Base-by-base conservation (phyloP, 2,888 invertebrate species). In the Orthosia incerta region DNA sequence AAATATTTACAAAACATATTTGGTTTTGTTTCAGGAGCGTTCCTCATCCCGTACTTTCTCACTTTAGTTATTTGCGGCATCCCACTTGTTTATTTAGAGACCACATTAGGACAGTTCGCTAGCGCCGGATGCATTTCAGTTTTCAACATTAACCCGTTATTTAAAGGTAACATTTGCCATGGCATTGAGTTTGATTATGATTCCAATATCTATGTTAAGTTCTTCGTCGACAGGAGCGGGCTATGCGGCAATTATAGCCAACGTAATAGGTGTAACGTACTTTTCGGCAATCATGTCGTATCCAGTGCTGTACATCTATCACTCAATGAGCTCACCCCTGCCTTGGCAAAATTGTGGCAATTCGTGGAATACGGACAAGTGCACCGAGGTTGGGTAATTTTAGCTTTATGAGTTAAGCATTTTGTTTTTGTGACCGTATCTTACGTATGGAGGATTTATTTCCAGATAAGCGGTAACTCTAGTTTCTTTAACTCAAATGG, bases 81-180 rank as follows among this genome's bases (percentile, higher is more conserved):
- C 74, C 99, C 99, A 0, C 95, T 99, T 79, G 99, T 99, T 90
- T 98, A 98, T 90, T 96, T 99, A 97, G 99, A 99, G 94, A 97
- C 98, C 0, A 97, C 98, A 1, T 96, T 99, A 87, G 99, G 99
- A 23, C 99, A 99, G 91, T 98, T 98, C 93, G 97, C 98, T 46
- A 98, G 98, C 87, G 97, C 98, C 53, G 98, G 98, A 83, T 98
- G 98, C 85, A 97, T 98, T 82, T 97, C 98, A 26, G 97, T 98
- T 82, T 99, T 98, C 95, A 97, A 97, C 85, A 97, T 98, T 87
- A 97, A 97, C 70, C 99, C 99, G 1, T 94, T 99, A 59, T 98
- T 99, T 90, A 99, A 98, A 97, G 99, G 98, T 98, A 94, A 83
- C 82, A 75, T 62, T 66, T 63, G 53, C 53, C 50, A 60, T 70